Base-by-base conservation (phyloP, 2,113 vertebrate genomes). In the Aegithalos caudatus region DNA sequence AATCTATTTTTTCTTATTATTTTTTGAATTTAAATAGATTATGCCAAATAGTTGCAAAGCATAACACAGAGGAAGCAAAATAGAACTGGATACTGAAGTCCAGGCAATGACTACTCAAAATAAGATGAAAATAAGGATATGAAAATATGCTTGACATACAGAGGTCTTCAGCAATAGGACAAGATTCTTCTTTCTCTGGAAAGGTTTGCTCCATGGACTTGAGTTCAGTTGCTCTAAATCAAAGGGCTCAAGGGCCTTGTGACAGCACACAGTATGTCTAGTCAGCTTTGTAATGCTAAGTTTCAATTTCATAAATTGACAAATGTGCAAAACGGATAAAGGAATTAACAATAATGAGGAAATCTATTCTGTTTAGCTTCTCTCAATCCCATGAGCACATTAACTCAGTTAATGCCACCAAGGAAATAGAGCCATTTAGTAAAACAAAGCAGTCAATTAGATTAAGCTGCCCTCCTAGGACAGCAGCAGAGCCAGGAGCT, bases 391-490 rank as follows among this genome's bases (percentile, higher is more conserved):
- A 60, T 4, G 71, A 96, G 94, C 74, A 66, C 81, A 86, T 86
- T 88, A 96, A 90, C 35, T 94, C 79, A 37, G 74, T 71, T 93
- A 95, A 95, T 77, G 71, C 74, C 81, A 93, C 93, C 79, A 92
- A 90, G 87, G 93, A 93, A 88, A 96, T 24, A 77, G 62, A 96
- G 79, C 67, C 81, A 95, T 88, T 96, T 79, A 95, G 93, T 53
- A 38, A 91, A 94, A 95, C 54, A 92, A 93, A 93, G 67, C 53
- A 60, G 50, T 13, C 3, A 0, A 93, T 88, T 70, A 57, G 85
- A 93, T 92, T 90, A 87, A 92, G 84, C 45, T 3, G 4, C 61
- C 53, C 95, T 91, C 88, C 51, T 6, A 58, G 87, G 90, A 92
- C 56, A 73, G 54, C 0, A 50, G 74, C 81, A 83, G 79, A 35